A percentile compares a stretch with the other conserved stretches of the same genome.
These are phyloP conservation scores for Phodopus roborovskii DNA, from an alignment of 2,113 vertebrate species.

Conservation along the genomic window DNA sequence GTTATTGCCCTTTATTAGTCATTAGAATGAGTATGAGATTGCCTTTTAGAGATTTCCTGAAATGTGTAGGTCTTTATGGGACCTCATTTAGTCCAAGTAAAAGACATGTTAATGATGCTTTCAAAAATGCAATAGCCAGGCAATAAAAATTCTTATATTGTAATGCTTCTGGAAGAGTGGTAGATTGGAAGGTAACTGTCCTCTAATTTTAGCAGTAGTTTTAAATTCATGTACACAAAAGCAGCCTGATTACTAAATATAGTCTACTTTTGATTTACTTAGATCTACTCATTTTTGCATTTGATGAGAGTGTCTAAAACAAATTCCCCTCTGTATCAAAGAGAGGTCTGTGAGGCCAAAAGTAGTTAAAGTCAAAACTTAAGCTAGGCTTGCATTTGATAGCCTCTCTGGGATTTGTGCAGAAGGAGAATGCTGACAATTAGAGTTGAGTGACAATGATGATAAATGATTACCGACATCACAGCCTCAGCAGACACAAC, in stretches of 20 bases:
- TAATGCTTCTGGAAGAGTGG: conserved; percentile 45
- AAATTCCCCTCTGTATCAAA: conserved; percentile 16
- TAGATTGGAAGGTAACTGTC: conserved; percentile 44
- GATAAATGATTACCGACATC: conserved; percentile 50
- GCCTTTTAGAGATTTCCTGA: conserved; percentile 67
- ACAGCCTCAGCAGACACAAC: conserved; percentile 40
- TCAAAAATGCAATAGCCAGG: conserved; percentile 66
- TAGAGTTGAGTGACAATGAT: conserved; percentile 9
- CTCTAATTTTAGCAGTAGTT: conserved; percentile 33
- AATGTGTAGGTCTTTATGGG: conserved; percentile 36
- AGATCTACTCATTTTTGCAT: background rate
- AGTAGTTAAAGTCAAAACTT: conserved; percentile 44
- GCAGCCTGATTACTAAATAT: background rate
- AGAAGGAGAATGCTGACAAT: conserved; percentile 8
- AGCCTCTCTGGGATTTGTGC: conserved; percentile 59
- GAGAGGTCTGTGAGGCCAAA: conserved; percentile 35
- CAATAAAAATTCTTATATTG: conserved; percentile 62
- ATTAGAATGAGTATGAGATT: conserved; percentile 64
- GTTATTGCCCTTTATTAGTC: conserved; percentile 72
- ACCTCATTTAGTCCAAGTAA: conserved; percentile 63
- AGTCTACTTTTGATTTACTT: background rate
- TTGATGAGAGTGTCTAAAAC: background rate
- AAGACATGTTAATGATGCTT: conserved; percentile 68
- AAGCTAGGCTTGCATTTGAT: background rate
- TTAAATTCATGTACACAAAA: conserved; percentile 39